Evolutionary conservation across 2,888 invertebrate species (phyloP), one percentile per base, ranked within the genome.

Genomic region (Macaria notata): DNA sequence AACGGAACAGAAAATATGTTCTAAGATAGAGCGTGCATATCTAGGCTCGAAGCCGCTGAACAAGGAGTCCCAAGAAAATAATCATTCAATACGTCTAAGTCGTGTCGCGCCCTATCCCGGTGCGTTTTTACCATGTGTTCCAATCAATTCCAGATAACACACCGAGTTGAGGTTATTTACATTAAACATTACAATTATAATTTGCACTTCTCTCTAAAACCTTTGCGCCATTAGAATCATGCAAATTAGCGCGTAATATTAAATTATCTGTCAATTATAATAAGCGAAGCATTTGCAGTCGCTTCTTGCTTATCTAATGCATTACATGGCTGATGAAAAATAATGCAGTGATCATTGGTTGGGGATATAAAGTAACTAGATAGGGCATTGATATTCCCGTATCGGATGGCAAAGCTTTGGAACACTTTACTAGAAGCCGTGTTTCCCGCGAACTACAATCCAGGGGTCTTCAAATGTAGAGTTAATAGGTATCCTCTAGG

Each of bases 151-250:
- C 42, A 62, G 64, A 64, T 66, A 66, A 64, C 46, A 50, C 56
- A 51, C 47, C 44, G 49, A 51, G 42, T 49, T 52, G 51, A 47
- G 49, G 54, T 60, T 64, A 61, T 59, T 8, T n/a, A 36, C 52
- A 56, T 53, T 56, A 56, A 53, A 50, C 65, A 64, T 9, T 68
- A 62, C 69, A 77, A 72, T 73, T 74, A 72, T 73, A 73, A 73
- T 75, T 71, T 68, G 71, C 73, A 74, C 71, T 75, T 72, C 64
- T 69, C 62, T 58, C 70, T 79, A 75, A 78, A 78, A 76, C 76
- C 76, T 77, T 78, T 74, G 62, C 55, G 48, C 61, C 61, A 74
- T 79, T 75, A 77, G 56, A 63, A 66, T 73, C 68, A 78, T 76
- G 75, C 73, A 78, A 78, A 79, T 46, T 54, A 42, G 8, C 42